Percentiles rank a stretch among this genome's conserved stretches.
phyloP scores from a whole-genome alignment of 1,140 invertebrate genomes.

The Drosophila mojavensis region DNA sequence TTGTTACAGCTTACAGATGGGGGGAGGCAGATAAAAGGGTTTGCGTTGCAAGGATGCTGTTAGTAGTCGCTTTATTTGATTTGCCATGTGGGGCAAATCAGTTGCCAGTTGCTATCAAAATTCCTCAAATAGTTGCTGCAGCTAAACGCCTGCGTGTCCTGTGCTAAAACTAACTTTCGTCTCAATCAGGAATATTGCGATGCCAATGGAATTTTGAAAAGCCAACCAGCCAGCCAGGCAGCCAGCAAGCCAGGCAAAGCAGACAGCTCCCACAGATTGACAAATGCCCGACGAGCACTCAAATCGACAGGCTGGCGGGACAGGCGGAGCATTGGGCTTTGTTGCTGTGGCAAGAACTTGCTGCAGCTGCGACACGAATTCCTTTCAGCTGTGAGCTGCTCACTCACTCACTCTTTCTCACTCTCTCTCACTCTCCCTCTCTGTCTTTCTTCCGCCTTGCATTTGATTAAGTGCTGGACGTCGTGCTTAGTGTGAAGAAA shows the following conservation, averaged over 20 bases:
- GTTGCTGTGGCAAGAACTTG: neutral
- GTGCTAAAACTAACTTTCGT: slow-evolving; percentile 50
- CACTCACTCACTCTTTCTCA: too few species aligned
- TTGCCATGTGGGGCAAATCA: slow-evolving; percentile 61
- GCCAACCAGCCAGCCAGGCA: slow-evolving; percentile 5
- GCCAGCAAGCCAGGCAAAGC: neutral
- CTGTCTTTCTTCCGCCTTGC: slow-evolving; percentile 34
- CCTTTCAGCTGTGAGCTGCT: slow-evolving; percentile 3
- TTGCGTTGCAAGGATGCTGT: slow-evolving; percentile 25
- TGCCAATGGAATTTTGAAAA: slow-evolving; percentile 40
- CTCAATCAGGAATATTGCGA: slow-evolving; percentile 67
- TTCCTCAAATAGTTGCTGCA: slow-evolving; percentile 73
- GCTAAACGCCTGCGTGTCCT: slow-evolving; percentile 48
- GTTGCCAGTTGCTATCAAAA: slow-evolving; percentile 76
- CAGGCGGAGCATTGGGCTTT: neutral
- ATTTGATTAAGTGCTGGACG: slow-evolving; percentile 81
- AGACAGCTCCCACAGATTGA: neutral
- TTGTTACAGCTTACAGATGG: neutral
- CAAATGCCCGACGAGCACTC: neutral
- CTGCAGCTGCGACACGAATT: slow-evolving; percentile 13
- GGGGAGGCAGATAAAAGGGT: neutral
- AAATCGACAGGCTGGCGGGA: neutral
- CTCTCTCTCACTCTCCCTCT: too few species aligned
- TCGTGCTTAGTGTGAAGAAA: slow-evolving; percentile 57
- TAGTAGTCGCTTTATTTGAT: slow-evolving; percentile 63